Evolutionary conservation across 92 coral and sea anemone species (phyloP).

Genomic region (Bergia sp.): DNA sequence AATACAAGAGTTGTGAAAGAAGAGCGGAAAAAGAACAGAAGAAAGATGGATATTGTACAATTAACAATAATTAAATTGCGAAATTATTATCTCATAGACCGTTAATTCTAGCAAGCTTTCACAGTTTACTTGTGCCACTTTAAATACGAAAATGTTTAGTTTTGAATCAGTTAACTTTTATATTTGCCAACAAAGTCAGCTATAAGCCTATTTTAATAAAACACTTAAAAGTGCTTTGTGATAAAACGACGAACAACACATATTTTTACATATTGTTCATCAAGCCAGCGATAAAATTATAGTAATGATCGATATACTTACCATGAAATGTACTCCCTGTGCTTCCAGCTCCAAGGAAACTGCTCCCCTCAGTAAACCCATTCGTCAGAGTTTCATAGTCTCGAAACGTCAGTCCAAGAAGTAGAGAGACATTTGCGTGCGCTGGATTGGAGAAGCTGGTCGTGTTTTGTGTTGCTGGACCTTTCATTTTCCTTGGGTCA

Average conservation of each 20-base stretch:
- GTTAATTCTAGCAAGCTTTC: no score
- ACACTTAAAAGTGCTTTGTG: no score
- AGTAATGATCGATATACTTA: neutral
- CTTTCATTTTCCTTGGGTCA: conserved; percentile 18
- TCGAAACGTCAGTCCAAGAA: conserved; percentile 20
- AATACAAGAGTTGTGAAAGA: no score
- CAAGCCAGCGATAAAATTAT: neutral
- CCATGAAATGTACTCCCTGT: conserved; percentile 17
- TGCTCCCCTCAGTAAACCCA: conserved; percentile 23
- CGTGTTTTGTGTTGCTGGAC: neutral
- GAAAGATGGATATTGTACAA: no score
- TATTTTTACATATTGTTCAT: neutral
- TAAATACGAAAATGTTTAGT: no score
- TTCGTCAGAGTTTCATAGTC: conserved; percentile 25
- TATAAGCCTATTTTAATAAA: neutral
- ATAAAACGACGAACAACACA: neutral
- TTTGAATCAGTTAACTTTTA: no score
- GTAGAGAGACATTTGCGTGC: neutral
- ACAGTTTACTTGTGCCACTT: no score
- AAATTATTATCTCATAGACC: no score
- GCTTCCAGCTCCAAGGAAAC: conserved; percentile 20
- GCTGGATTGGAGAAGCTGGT: neutral
- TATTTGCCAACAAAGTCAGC: no score
- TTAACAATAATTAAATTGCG: no score
- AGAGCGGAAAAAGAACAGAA: no score